These are phyloP conservation scores for Mamestra configurata DNA, from an alignment of 1,140 invertebrate species.

Conservation along the genomic window DNA sequence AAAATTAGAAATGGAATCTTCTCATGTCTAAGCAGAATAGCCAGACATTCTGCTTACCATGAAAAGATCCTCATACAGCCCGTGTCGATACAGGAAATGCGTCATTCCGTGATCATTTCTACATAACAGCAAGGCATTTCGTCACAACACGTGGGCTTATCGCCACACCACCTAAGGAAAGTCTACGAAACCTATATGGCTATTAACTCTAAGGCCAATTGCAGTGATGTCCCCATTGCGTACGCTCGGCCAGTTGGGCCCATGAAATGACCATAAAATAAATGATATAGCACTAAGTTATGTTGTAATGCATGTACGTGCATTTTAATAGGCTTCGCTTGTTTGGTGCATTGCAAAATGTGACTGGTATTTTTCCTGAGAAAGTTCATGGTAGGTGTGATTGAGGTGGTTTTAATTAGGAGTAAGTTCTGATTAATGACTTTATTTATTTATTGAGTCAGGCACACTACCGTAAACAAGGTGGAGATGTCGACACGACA, in stretches of 20 bases:
- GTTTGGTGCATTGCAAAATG: not conserved
- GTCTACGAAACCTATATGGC: not conserved
- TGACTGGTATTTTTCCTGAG: not conserved
- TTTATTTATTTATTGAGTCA: too few species aligned
- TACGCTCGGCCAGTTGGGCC: not conserved
- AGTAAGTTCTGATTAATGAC: too few species aligned
- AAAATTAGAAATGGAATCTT: too few species aligned
- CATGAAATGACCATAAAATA: slow-evolving; percentile 30
- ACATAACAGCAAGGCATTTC: not conserved
- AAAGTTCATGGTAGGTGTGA: too few species aligned
- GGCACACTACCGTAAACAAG: too few species aligned
- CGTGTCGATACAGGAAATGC: too few species aligned
- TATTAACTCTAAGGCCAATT: not conserved
- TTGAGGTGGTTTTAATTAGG: not conserved
- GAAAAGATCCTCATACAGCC: too few species aligned
- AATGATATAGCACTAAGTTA: slow-evolving; percentile 4
- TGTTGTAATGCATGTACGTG: not conserved
- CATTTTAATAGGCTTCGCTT: not conserved
- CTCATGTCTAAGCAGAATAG: too few species aligned
- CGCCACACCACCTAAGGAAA: not conserved
- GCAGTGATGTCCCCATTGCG: not conserved
- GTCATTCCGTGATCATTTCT: too few species aligned
- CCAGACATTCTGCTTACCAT: too few species aligned
- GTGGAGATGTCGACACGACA: too few species aligned
- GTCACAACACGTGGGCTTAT: not conserved